A percentile compares a stretch with the other conserved stretches of the same genome.
These are phyloP conservation scores for Drosophila nr. perissopoda DNA, from an alignment of 2,888 invertebrate genomes.

Conservation along the genomic window DNA sequence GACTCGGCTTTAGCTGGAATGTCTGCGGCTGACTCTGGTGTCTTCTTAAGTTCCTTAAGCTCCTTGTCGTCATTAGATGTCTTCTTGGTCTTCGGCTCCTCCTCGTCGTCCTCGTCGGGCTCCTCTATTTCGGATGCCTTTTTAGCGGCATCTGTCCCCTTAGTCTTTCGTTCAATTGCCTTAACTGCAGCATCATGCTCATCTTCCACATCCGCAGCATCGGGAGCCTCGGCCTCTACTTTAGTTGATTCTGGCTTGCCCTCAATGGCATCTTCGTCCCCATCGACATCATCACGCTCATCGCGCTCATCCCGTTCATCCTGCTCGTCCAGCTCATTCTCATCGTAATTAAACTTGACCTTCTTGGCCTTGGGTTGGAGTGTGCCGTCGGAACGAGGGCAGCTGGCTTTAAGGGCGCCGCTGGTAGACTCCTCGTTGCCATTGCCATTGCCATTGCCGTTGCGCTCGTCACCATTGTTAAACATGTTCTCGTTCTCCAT, in stretches of 20 bases:
- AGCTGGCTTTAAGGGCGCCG: constrained; percentile 43
- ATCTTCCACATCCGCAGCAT: constrained; percentile 17
- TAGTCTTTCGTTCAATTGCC: constrained; percentile 39
- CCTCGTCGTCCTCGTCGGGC: constrained; percentile 56
- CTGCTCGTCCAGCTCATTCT: constrained; percentile 42
- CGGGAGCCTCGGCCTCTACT: constrained; percentile 13
- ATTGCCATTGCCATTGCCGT: constrained; percentile 51
- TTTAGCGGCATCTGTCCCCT: constrained; percentile 24
- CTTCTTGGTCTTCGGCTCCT: constrained; percentile 41
- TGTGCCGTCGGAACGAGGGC: constrained; percentile 71
- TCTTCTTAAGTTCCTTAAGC: constrained; percentile 23
- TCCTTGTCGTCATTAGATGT: constrained; percentile 38
- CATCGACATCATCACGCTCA: constrained; percentile 34
- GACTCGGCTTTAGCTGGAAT: constrained; percentile 26
- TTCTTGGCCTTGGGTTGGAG: constrained; percentile 86
- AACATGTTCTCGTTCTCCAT: constrained; percentile 86
- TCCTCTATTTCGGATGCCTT: constrained; percentile 52
- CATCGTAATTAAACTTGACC: constrained; percentile 76
- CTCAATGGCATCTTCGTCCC: constrained; percentile 30
- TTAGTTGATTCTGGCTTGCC: constrained; percentile 22
- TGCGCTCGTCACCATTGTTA: constrained; percentile 69
- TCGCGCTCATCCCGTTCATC: constrained; percentile 11
- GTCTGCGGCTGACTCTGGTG: constrained; percentile 17
- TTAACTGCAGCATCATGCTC: constrained; percentile 29
- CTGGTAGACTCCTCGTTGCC: constrained; percentile 39